Conservation (phyloP, 2,113 vertebrate species). For the Prunella fulvescens region DNA sequence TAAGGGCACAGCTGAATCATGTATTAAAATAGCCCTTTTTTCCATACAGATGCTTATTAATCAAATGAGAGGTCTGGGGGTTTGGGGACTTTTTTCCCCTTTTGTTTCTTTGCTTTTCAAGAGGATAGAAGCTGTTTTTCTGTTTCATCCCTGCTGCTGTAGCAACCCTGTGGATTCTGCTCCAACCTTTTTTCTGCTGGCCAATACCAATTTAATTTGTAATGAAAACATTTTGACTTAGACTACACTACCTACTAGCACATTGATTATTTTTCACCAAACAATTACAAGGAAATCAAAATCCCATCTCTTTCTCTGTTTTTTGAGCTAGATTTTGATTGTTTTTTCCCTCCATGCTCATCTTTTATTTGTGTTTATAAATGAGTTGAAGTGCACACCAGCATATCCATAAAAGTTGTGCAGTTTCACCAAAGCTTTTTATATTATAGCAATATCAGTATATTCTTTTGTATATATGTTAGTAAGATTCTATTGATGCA, state of each 20-base stretch:
- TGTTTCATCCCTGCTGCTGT: not conserved
- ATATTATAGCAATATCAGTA: not conserved
- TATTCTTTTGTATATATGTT: not conserved
- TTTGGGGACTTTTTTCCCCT: not conserved
- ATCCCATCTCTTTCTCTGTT: not conserved
- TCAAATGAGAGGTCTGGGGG: not conserved
- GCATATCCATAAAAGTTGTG: not conserved
- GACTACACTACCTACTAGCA: not conserved
- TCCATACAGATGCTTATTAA: not conserved
- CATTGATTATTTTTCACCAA: not conserved
- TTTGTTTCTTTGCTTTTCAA: not conserved
- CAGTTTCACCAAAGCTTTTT: not conserved
- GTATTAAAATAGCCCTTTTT: not conserved
- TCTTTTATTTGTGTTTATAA: not conserved
- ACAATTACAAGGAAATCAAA: constrained; percentile 3
- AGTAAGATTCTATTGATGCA: not conserved
- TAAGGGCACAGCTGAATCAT: not conserved
- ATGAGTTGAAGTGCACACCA: not conserved
- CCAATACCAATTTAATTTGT: not conserved
- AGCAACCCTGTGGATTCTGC: not conserved
- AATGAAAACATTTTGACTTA: not conserved
- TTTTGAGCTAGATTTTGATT: not conserved
- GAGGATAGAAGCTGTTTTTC: not conserved
- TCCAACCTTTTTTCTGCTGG: not conserved
- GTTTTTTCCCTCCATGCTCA: not conserved